phyloP scores from a whole-genome alignment of 2,113 vertebrate species.

The Mionectes macconnelli region DNA sequence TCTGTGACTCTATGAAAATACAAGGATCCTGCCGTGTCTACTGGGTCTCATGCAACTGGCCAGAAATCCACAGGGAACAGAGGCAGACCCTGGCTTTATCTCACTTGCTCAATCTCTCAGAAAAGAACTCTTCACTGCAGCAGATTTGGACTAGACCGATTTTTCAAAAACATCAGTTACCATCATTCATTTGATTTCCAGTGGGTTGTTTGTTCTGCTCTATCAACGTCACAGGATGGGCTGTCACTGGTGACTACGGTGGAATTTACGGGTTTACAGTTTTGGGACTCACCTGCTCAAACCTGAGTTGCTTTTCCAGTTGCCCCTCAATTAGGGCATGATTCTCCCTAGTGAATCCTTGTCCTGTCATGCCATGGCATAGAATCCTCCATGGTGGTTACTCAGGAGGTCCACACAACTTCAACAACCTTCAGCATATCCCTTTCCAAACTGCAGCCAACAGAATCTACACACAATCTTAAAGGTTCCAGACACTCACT shows the following conservation, averaged over 20 bases:
- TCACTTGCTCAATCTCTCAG: background rate
- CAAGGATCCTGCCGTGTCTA: background rate
- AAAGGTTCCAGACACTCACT: background rate
- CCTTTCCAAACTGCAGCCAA: background rate
- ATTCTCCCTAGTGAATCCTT: background rate
- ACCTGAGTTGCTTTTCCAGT: background rate
- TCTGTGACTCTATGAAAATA: background rate
- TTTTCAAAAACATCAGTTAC: background rate
- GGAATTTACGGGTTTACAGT: background rate
- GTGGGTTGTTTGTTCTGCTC: background rate
- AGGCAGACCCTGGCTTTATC: background rate
- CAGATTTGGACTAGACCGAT: background rate
- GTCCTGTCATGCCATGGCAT: background rate
- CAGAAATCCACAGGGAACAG: background rate
- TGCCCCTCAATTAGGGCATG: accelerated
- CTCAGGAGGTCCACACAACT: background rate
- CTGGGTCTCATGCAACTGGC: background rate
- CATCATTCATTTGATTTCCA: background rate
- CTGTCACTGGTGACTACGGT: background rate
- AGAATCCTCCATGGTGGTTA: background rate
- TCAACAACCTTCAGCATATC: background rate
- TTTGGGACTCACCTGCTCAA: background rate
- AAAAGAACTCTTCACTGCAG: background rate
- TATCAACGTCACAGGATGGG: background rate
- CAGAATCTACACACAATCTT: background rate